A percentile compares a stretch with the other conserved stretches of the same genome.
Conservation (phyloP, 2,888 invertebrate genomes). For the Acleris laterana region DNA sequence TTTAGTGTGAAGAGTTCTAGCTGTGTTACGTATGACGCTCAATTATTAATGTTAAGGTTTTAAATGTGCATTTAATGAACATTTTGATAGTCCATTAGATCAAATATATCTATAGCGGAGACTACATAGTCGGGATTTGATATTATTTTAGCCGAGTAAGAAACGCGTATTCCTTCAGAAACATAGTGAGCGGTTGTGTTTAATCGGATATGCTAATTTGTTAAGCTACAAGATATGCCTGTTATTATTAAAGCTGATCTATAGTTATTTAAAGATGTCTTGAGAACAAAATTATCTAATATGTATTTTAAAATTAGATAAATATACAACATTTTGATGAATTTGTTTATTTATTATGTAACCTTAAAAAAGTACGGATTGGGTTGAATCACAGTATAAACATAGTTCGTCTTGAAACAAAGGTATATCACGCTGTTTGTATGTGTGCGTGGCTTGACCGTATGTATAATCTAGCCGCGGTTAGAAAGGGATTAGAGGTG, state of each 20-base stretch:
- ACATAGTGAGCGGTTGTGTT: slow-evolving; percentile 29
- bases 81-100: slow-evolving; percentile 65
- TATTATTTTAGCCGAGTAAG: slow-evolving; percentile 20
- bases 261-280: slow-evolving; percentile 26
- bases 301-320: slow-evolving; percentile 47
- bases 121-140: slow-evolving; percentile 20
- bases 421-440: no score
- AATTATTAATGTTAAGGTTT: slow-evolving; percentile 68
- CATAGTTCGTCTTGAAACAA: no score
- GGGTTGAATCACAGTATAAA: no score
- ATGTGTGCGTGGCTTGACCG: no score
- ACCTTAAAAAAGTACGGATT: no score
- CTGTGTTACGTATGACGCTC: slow-evolving; percentile 66
- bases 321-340: slow-evolving; percentile 74
- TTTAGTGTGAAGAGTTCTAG: slow-evolving; percentile 51
- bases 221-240: slow-evolving; percentile 18
- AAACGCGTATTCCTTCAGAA: slow-evolving; percentile 29
- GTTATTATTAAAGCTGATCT: slow-evolving; percentile 19
- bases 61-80: slow-evolving; percentile 48
- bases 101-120: slow-evolving; percentile 43
- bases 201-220: slow-evolving; percentile 19
- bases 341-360: slow-evolving; percentile 33
- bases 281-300: slow-evolving; percentile 32
- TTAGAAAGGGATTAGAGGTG: no score
- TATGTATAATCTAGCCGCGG: no score